Conservation (phyloP, 35 echinoderm and acorn worm genomes). For the Patiria miniata region DNA sequence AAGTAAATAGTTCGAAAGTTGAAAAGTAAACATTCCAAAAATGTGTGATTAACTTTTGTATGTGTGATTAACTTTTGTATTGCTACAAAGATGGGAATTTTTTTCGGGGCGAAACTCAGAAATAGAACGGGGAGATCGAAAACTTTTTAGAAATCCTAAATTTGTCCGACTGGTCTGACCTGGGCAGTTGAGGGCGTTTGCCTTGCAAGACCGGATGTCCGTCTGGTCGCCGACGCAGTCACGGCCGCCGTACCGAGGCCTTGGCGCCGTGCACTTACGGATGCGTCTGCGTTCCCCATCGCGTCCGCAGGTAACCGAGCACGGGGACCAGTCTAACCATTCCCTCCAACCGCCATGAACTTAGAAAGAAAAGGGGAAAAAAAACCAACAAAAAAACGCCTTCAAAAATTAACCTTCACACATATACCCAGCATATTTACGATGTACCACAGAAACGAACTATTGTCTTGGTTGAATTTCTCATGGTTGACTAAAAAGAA, state of each 20-base stretch:
- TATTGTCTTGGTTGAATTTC: background rate
- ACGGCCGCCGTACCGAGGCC: background rate
- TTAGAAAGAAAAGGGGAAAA: background rate
- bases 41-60: too few relatives aligned
- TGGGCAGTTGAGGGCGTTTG: background rate
- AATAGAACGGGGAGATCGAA: background rate
- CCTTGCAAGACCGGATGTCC: background rate
- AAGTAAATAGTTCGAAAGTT: too few relatives aligned
- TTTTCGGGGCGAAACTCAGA: too few relatives aligned
- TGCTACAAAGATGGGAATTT: too few relatives aligned
- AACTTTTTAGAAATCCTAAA: background rate
- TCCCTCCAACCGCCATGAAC: background rate
- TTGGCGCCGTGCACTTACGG: background rate
- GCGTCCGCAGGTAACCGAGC: background rate
- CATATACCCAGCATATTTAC: background rate
- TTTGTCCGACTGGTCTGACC: background rate
- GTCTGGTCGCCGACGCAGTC: background rate
- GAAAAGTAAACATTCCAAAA: too few relatives aligned
- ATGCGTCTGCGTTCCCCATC: background rate
- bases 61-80: too few relatives aligned
- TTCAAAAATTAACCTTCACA: background rate
- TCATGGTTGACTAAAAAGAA: too few relatives aligned
- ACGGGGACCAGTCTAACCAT: background rate
- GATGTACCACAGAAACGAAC: background rate
- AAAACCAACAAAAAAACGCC: background rate